Base-by-base conservation (phyloP, 2,797 vertebrate species). In the Notolepis coatsorum region DNA sequence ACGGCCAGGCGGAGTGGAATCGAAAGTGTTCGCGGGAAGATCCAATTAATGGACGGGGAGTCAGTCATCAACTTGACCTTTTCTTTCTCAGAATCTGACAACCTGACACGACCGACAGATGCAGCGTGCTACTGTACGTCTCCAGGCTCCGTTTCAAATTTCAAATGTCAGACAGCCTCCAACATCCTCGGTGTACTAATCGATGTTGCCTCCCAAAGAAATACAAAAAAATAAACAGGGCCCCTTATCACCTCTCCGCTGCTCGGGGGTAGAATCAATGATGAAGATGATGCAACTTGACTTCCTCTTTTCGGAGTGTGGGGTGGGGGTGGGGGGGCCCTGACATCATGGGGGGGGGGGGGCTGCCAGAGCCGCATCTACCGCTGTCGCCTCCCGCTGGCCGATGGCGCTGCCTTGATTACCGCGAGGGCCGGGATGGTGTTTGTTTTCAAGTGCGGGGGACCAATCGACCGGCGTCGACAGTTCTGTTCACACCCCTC, bases 211-310 rank as follows among this genome's bases (percentile, higher is more conserved):
- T 27, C 28, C 43, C 71, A 79, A 86, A 87, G 81, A 86, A 88
- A n/a, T n/a, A n/a, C n/a, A n/a, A n/a, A n/a, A n/a, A n/a, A n/a
- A n/a, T n/a, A n/a, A 90, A 81, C 60, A 55, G 41, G 20, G 42
- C 50, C 66, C 48, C 86, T 87, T 85, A 89, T 91, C 89, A 79
- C 64, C 66, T 71, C 71, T 50, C 75, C 68, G 73, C 89, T 90
- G 87, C 81, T 56, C n/a, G 52, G 47, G 68, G 38, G 45, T 60
- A 47, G 62, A 82, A 88, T 90, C 82, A 80, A 71, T 84, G 71
- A 70, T 45, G 60, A 72, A 57, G 70, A 47, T 61, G 49, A 61
- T 62, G 72, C 58, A 65, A 68, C 56, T 57, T 8, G 10, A 58
- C 64, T 47, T 75, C 66, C 68, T 73, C n/a, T 23, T 60, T 53